phyloP scores from a whole-genome alignment of 2,113 vertebrate genomes.

The Quiscalus mexicanus region DNA sequence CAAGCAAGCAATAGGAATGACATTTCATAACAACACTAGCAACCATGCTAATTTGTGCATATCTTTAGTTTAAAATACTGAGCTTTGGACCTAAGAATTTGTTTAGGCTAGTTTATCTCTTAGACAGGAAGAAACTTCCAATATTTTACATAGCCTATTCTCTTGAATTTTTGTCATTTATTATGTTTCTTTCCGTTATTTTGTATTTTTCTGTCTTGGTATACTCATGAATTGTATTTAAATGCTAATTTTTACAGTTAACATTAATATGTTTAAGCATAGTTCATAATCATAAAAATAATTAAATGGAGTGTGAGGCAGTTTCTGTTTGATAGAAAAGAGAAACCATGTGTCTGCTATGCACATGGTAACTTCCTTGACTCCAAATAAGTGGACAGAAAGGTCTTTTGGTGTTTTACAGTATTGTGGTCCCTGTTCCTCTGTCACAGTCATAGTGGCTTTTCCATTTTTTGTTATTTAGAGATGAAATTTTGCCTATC shows the following conservation, averaged over 20 bases:
- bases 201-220: neutral
- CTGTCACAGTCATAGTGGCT: neutral
- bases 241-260: neutral
- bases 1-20: neutral
- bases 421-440: neutral
- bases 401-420: neutral
- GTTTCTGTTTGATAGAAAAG: neutral
- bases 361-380: neutral
- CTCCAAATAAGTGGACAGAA: neutral
- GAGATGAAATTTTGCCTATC: neutral
- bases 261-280: neutral
- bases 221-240: neutral
- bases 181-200: neutral
- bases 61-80: neutral
- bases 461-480: neutral
- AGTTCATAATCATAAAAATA: neutral
- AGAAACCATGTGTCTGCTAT: neutral
- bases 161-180: neutral
- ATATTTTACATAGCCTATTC: neutral
- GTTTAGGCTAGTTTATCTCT: neutral
- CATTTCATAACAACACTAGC: neutral
- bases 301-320: neutral
- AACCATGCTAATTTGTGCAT: neutral
- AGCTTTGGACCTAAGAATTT: neutral
- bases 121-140: neutral